phyloP scores from a whole-genome alignment of 2,113 vertebrate genomes.

The Dromaius novaehollandiae region DNA sequence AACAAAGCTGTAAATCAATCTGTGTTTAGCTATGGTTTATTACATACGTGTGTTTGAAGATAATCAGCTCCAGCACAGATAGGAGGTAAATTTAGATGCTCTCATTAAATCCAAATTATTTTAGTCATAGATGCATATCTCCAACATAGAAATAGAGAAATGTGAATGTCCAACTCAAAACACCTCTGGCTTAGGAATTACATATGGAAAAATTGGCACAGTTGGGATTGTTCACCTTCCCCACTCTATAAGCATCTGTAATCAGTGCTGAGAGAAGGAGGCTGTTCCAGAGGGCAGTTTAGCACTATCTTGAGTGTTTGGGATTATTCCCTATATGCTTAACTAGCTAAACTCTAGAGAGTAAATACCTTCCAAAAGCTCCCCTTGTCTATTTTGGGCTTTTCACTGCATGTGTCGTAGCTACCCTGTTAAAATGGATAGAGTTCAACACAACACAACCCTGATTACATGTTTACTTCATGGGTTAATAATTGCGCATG shows the following conservation, averaged over 20 bases:
- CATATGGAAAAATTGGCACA: neutral
- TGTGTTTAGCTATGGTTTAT: neutral
- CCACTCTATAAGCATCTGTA: neutral
- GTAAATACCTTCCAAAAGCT: neutral
- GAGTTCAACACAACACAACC: neutral
- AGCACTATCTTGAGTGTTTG: neutral
- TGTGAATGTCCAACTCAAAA: neutral
- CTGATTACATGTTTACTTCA: neutral
- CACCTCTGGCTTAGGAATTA: neutral
- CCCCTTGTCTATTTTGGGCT: neutral
- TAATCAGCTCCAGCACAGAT: neutral
- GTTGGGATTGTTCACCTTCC: neutral
- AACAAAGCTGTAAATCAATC: neutral
- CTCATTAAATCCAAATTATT: neutral
- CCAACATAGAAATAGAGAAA: neutral
- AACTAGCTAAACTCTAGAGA: neutral
- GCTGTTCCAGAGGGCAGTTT: neutral
- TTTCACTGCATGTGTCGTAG: neutral
- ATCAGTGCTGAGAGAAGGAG: neutral
- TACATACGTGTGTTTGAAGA: neutral
- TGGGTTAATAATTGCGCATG: neutral
- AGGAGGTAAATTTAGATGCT: neutral
- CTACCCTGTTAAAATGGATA: neutral
- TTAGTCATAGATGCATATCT: neutral
- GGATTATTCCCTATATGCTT: neutral